Evolutionary conservation across 2,797 vertebrate genomes (phyloP), one percentile per base, ranked within the genome.

Genomic region (Pseudochromis fuscus): DNA sequence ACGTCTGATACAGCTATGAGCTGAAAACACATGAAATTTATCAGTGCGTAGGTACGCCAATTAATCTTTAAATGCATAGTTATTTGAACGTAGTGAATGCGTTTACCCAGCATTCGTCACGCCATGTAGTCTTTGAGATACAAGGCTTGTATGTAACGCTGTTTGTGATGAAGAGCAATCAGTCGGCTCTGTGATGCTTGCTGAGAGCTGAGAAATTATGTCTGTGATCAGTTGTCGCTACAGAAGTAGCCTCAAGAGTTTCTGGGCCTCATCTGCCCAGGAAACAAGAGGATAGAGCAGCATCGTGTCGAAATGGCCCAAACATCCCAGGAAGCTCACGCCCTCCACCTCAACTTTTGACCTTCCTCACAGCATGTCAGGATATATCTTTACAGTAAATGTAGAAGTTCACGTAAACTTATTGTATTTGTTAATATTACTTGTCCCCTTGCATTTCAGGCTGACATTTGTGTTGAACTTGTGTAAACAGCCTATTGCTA

Each of bases 121-220:
- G 6, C 16, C 37, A 16, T 38, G 13, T 38, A 18, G 6, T 18
- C 18, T 38, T 18, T 18, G 1, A 38, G 8, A 31, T 25, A 25
- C 23, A 45, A 13, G 62, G 13, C 63, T 61, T 7, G 12, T 12
- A 2, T 45, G 24, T 40, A 30, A 28, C 2, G 12, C 3, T 21
- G 48, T 60, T 33, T n/a, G n/a, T 45, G 19, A 18, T 13, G 15
- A 35, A 75, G 10, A 50, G 42, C 18, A 49, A 62, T 30, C 7
- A 10, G 38, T 50, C n/a, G 15, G n/a, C 5, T 19, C 6, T 40
- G 0, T 24, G 30, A 42, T 51, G n/a, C 24, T 35, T 64, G 15
- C 52, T 63, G 40, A 28, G 31, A 38, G 48, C 35, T 49, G 50
- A 61, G 25, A 63, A 69, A 44, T 63, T 46, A 31, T 40, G 18